phyloP scores from a whole-genome alignment of 2,888 invertebrate genomes.

The Euclidia mi region DNA sequence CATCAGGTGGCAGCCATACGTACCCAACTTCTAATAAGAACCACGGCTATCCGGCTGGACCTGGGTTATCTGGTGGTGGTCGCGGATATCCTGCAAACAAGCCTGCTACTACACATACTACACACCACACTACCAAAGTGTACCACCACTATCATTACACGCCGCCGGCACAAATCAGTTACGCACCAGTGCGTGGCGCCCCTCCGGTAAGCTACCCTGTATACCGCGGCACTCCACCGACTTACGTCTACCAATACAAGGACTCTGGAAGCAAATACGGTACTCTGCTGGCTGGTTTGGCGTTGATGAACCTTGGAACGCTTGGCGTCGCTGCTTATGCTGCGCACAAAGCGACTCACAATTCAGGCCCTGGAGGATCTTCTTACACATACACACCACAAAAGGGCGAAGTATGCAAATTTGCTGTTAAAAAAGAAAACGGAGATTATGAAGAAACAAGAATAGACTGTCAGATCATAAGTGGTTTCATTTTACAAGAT shows the following conservation, averaged over 20 bases:
- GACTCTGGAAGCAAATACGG: slow-evolving; percentile 85
- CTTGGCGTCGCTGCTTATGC: slow-evolving; percentile 73
- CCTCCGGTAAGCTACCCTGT: slow-evolving; percentile 74
- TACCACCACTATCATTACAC: slow-evolving; percentile 79
- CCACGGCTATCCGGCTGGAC: too few species aligned
- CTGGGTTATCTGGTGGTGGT: slow-evolving; percentile 42
- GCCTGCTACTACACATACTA: slow-evolving; percentile 26
- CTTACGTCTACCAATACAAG: slow-evolving; percentile 81
- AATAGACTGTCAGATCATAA: slow-evolving; percentile 82
- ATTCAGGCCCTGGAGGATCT: slow-evolving; percentile 46
- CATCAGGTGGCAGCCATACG: slow-evolving; percentile 39
- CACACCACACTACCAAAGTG: slow-evolving; percentile 64
- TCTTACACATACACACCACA: slow-evolving; percentile 63
- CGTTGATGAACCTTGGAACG: slow-evolving; percentile 81
- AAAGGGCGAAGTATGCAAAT: slow-evolving; percentile 81
- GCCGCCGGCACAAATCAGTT: slow-evolving; percentile 80
- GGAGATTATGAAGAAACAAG: slow-evolving; percentile 83
- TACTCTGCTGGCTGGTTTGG: slow-evolving; percentile 78
- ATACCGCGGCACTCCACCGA: slow-evolving; percentile 78
- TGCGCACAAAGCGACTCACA: slow-evolving; percentile 35
- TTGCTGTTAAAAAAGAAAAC: slow-evolving; percentile 79
- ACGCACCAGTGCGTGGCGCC: slow-evolving; percentile 71
- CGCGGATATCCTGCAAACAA: slow-evolving; percentile 40
- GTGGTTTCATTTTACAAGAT: slow-evolving; percentile 78
- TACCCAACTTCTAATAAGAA: slow-evolving; percentile 28